Conservation (phyloP, 2,888 invertebrate genomes). For the Malachius bipustulatus region DNA sequence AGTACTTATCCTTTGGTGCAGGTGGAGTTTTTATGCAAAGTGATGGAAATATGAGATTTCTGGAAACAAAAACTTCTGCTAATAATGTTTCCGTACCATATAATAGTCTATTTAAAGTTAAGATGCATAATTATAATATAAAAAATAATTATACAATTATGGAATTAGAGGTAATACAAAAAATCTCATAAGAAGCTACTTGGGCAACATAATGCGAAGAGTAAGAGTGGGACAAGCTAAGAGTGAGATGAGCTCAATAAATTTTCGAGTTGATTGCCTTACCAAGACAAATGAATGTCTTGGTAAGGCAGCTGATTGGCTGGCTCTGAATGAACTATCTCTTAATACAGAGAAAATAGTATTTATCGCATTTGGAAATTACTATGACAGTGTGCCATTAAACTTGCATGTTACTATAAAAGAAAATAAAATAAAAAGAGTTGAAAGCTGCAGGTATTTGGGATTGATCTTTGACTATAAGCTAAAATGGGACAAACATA, state of each 20-base stretch:
- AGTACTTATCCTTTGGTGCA: no score
- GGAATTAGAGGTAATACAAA: not conserved
- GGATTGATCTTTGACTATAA: slow-evolving; percentile 4
- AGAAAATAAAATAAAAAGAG: no score
- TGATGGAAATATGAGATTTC: no score
- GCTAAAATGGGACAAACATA: slow-evolving; percentile 6
- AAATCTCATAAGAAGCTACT: slow-evolving; percentile 4
- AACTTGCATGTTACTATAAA: no score
- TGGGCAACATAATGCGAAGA: slow-evolving; percentile 4
- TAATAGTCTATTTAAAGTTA: no score
- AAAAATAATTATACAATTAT: not conserved
- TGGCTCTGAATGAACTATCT: no score
- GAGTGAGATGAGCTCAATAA: not conserved
- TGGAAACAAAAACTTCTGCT: no score
- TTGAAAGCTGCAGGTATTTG: no score
- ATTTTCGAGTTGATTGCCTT: not conserved
- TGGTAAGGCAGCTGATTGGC: no score
- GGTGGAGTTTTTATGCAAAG: no score
- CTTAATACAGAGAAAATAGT: slow-evolving; percentile 7
- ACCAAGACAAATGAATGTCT: no score
- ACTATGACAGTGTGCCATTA: slow-evolving; percentile 4
- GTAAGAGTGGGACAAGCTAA: not conserved
- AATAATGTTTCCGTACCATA: no score
- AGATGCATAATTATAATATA: slow-evolving; percentile 1
- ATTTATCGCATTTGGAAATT: slow-evolving; percentile 5